Evolutionary conservation across 2,797 vertebrate genomes (phyloP).

Genomic region (Urocyon cinereoargenteus): DNA sequence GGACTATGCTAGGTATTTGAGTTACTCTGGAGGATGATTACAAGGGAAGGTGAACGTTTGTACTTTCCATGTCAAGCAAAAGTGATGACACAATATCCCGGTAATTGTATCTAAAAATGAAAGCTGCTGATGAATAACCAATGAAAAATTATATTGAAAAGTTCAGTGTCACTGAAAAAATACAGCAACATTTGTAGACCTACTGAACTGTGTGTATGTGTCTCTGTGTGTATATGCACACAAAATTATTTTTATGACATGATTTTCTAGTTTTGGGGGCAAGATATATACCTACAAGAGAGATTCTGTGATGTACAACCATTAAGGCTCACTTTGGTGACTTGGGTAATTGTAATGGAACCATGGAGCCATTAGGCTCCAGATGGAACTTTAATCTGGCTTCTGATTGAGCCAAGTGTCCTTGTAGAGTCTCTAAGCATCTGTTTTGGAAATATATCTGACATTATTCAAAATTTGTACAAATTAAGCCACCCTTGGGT

Average conservation of each 20-base stretch:
- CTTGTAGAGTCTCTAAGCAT: constrained; percentile 90
- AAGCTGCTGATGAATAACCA: neutral
- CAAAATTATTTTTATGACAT: constrained; percentile 42
- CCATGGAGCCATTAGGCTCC: constrained; percentile 86
- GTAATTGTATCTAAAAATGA: neutral
- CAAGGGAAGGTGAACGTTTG: neutral
- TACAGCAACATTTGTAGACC: neutral
- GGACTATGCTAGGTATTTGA: neutral
- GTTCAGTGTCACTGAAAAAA: constrained; percentile 6
- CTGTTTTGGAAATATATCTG: constrained; percentile 89
- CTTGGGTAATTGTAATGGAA: constrained; percentile 88
- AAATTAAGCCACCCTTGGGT: constrained; percentile 89
- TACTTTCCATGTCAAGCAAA: constrained; percentile 2
- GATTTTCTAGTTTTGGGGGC: constrained; percentile 50
- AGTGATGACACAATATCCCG: neutral
- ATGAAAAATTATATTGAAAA: neutral
- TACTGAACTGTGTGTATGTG: neutral
- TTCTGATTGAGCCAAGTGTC: constrained; percentile 88
- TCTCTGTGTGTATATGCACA: neutral
- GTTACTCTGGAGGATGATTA: neutral
- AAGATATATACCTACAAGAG: constrained; percentile 70
- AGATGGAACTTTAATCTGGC: constrained; percentile 90
- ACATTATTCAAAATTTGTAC: constrained; percentile 91
- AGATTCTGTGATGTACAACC: constrained; percentile 72
- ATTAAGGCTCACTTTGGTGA: constrained; percentile 85